Base-by-base conservation (phyloP, 2,797 vertebrate genomes). In the Mionectes olivaceus region DNA sequence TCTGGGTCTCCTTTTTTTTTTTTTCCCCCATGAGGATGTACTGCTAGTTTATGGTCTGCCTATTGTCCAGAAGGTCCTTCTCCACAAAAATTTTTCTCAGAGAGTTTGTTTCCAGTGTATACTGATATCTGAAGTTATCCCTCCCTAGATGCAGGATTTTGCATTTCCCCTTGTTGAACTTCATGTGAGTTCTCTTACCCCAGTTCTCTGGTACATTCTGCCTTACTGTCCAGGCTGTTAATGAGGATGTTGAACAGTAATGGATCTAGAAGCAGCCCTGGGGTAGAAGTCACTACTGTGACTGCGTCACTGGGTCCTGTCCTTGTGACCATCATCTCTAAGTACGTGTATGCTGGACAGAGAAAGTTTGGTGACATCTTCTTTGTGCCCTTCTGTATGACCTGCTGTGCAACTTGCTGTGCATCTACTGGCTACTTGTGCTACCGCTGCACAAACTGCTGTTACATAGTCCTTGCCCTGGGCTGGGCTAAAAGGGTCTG, bases 381-480 rank as follows among this genome's bases (percentile, higher is more conserved):
- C 61, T 47, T 19, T 30, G 43, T 28, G 28, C 9, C 30, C 2
- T 35, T 71, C 43, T 50, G 28, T 57, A 67, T 1, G 9, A 53
- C 17, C 12, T 53, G 47, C 37, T 25, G 22, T 15, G 55, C 19
- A n/a, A 30, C 14, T 24, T 23, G 30, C n/a, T 83, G 44, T 59
- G 24, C 59, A 19, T 47, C 33, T 30, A 1, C 14, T 24, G 43
- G 21, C 33, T 77, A 19, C 37, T 47, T 9, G 19, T 57, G 63
- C n/a, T 77, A 17, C 3, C 2, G 2, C 35, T 73, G 61, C 35
- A 32, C 23, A 28, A 60, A 21, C 19, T 43, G 39, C 65, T 78
- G 11, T 13, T 5, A 1, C 1, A 35, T 1, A 59, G n/a, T 2
- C 27, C 35, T 46, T 35, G 44, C 8, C 30, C 63, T 25, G 32